Evolutionary conservation across 2,888 invertebrate species (phyloP), one percentile per base, ranked within the genome.

Genomic region (Pristionchus entomophagus): DNA sequence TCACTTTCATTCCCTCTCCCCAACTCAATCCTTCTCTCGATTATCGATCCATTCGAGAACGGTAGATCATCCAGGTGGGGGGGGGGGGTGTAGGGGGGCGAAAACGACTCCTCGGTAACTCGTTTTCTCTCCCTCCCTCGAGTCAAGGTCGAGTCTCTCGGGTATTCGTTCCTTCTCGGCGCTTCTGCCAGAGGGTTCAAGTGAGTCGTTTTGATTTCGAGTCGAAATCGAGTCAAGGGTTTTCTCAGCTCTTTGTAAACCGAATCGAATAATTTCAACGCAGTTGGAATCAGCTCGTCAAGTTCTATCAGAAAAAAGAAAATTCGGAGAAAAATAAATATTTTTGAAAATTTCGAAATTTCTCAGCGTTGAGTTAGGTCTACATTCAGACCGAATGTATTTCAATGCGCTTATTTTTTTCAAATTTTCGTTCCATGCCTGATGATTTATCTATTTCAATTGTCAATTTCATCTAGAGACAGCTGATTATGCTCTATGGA

Each of bases 81-180:
- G n/a, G n/a, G n/a, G n/a, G n/a, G n/a, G n/a, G n/a, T n/a, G n/a
- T 62, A 62, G 62, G 62, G 62, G 32, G 65, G 65, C 65, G 65
- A 65, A 65, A 65, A 65, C 35, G 35, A 29, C 14, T 22, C 35
- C 19, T 35, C 19, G 35, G 35, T 17, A 45, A 14, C 45, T 65
- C 35, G 65, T 35, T 65, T 65, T 14, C 65, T 45, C 14, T 14
- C 14, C 12, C 65, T 5, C 35, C 17, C 65, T 65, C 17, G 2
- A 14, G 35, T 65, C 45, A 14, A 45, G 45, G n/a, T n/a, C 35
- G 3, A 29, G 65, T 29, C 59, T 26, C 32, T 62, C 32, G n/a
- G n/a, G n/a, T n/a, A n/a, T n/a, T n/a, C n/a, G n/a, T n/a, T n/a
- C n/a, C n/a, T n/a, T n/a, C n/a, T n/a, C n/a, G n/a, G n/a, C n/a